Conservation (phyloP, 2,888 invertebrate genomes). For the Mythimna pallens region DNA sequence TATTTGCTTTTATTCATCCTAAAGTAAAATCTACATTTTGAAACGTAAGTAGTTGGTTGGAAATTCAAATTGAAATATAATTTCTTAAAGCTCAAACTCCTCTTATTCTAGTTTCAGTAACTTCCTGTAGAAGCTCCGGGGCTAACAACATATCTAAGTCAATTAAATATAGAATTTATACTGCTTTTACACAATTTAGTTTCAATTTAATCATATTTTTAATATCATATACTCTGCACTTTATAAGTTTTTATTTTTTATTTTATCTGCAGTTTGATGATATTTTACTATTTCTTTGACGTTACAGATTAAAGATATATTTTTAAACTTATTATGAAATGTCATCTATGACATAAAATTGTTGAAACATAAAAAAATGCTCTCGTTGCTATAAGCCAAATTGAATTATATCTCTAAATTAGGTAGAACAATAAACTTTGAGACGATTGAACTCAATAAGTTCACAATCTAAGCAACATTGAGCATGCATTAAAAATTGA, state of each 20-base stretch:
- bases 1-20: not conserved
- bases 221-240: slow-evolving; percentile 32
- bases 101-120: slow-evolving; percentile 48
- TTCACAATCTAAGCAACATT: slow-evolving; percentile 35
- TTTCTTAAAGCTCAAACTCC: slow-evolving; percentile 42
- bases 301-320: not conserved
- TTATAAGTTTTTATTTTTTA: slow-evolving; percentile 4
- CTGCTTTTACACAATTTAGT: slow-evolving; percentile 25
- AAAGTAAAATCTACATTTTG: slow-evolving; percentile 5
- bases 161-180: slow-evolving; percentile 27
- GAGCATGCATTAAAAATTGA: slow-evolving; percentile 55
- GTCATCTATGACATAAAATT: not conserved
- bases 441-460: slow-evolving; percentile 38
- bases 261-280: not conserved
- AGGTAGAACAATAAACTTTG: slow-evolving; percentile 28
- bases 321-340: not conserved
- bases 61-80: slow-evolving; percentile 53
- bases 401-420: slow-evolving; percentile 13
- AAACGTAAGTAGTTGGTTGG: too few relatives aligned
- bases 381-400: slow-evolving; percentile 10
- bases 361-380: slow-evolving; percentile 7
- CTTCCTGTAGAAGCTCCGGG: slow-evolving; percentile 73
- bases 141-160: slow-evolving; percentile 46
- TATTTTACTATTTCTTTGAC: not conserved
- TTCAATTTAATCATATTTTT: slow-evolving; percentile 9